Conservation (phyloP, 2,113 vertebrate genomes). For the Mungos mungo region DNA sequence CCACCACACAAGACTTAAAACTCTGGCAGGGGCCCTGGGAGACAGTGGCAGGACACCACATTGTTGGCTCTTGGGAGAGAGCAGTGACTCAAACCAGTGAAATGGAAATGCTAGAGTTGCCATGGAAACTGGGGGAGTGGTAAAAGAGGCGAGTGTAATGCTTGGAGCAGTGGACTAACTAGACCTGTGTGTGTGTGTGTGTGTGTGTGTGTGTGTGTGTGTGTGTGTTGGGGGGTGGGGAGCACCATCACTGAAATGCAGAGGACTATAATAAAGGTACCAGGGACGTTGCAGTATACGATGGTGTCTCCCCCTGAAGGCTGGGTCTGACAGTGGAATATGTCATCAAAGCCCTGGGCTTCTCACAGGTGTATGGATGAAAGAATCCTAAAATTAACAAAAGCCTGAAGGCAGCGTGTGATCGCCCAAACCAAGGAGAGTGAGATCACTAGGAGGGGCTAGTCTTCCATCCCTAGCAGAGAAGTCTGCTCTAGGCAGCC, state of each 20-base stretch:
- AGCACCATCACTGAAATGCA: neutral
- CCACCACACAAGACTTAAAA: neutral
- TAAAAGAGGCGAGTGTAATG: neutral
- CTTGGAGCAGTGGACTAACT: too few relatives aligned
- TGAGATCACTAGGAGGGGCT: fast-evolving
- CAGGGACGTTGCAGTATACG: fast-evolving
- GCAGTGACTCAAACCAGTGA: fast-evolving
- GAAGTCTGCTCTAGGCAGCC: neutral
- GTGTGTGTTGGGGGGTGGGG: neutral
- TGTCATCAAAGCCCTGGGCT: neutral
- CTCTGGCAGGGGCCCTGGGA: neutral
- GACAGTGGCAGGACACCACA: too few relatives aligned
- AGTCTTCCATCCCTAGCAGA: neutral
- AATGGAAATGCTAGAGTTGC: neutral
- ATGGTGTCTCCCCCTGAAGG: neutral
- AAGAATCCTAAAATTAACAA: neutral
- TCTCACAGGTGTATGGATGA: fast-evolving
- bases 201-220: neutral
- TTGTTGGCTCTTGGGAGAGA: neutral
- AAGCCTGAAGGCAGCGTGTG: neutral
- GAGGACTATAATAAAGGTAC: too few relatives aligned
- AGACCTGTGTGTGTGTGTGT: neutral
- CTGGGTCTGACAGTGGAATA: fast-evolving
- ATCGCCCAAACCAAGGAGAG: fast-evolving
- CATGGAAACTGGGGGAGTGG: too few relatives aligned